Evolutionary conservation across 2,797 vertebrate species (phyloP).

Genomic region (Vultur gryphus): DNA sequence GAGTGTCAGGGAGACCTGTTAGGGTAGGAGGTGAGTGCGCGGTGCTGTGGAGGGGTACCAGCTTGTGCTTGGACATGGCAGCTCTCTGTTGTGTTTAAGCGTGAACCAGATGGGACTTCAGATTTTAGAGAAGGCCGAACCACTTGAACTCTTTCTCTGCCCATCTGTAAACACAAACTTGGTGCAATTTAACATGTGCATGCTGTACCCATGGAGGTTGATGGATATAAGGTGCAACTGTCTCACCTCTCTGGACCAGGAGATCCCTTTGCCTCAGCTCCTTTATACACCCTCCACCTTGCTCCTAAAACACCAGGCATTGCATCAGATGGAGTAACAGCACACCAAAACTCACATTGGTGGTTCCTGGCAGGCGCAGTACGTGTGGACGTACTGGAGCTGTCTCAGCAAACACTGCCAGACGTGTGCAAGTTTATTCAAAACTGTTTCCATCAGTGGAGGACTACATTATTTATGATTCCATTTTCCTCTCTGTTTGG

Average conservation of each 20-base stretch:
- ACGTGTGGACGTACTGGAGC: not conserved
- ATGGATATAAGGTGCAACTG: not conserved
- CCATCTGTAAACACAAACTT: not conserved
- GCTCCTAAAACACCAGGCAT: not conserved
- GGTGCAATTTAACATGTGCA: accelerated
- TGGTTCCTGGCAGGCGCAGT: not conserved
- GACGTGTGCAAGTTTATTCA: not conserved
- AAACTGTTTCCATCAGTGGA: not conserved
- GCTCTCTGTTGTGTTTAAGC: not conserved
- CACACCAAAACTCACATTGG: accelerated
- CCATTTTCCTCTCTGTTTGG: slow-evolving; percentile 36
- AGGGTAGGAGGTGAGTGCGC: accelerated
- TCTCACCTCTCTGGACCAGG: not conserved
- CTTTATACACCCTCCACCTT: not conserved
- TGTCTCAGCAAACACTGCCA: not conserved
- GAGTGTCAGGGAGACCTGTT: accelerated
- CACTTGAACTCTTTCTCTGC: not conserved
- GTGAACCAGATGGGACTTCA: not conserved
- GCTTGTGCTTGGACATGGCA: not conserved
- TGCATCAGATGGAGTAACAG: not conserved
- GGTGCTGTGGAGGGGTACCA: not conserved
- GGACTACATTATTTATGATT: slow-evolving; percentile 36
- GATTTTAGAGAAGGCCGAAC: not conserved
- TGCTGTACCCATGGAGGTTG: accelerated
- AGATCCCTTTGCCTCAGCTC: not conserved